Base-by-base conservation (phyloP, 2,888 invertebrate species). In the Antheraea yamamai region DNA sequence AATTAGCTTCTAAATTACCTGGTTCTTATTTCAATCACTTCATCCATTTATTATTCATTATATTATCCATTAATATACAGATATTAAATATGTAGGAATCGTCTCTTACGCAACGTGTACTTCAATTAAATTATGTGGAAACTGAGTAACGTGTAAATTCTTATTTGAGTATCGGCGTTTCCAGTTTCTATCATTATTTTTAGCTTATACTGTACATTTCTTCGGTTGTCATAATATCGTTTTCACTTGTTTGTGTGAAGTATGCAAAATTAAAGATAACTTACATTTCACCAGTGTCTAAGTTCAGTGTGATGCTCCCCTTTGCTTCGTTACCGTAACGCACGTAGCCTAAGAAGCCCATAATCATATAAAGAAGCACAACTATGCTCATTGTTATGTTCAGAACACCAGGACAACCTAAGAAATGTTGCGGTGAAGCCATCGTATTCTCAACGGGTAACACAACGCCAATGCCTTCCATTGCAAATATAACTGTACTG, bases 401-500 rank as follows among this genome's bases (percentile, higher is more conserved):
- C 0, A 99, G 94, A 0, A 98, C 98, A 12, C 99, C 98, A 0
- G 97, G 97, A 79, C 97, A 96, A 58, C 97, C 96, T 74, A 98
- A 96, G 86, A 98, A 98, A 78, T 97, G 97, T 77, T 97, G 95
- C 0, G 98, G 98, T 75, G 96, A 96, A 75, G 95, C 96, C 98
- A 99, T 98, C 8, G 97, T 97, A 88, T 99, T 99, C 90, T 99
- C 98, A 74, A 99, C 96, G 0, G 99, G 99, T 88, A 99, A 95
- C 2, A 99, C 97, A 75, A 97, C 97, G 75, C 98, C 98, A 80
- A 99, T 99, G 72, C 98, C 98, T 93, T 99, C 99, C 96, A 99
- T 99, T 20, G 99, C 98, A 88, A 99, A 99, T 87, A 99, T 97
- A 70, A 98, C 99, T 76, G 99, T 99, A 79, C 99, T 96, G 89